phyloP scores from a whole-genome alignment of 2,113 vertebrate species.

The Baryphthengus martii region DNA sequence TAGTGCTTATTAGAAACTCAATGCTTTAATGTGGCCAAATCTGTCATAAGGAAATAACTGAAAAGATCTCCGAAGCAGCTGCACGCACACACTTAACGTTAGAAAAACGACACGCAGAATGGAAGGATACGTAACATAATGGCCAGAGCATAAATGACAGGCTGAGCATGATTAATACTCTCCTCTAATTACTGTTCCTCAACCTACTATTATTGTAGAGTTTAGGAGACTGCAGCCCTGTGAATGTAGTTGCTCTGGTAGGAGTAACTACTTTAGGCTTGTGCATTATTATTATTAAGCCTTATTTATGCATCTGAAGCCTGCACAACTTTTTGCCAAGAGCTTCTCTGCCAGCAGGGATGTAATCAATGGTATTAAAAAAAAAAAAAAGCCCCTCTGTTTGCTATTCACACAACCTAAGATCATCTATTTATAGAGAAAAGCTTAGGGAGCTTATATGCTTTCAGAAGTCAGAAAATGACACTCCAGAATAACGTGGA shows the following conservation, averaged over 20 bases:
- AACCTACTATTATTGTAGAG: slow-evolving; percentile 76
- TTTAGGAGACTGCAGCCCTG: slow-evolving; percentile 63
- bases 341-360: slow-evolving; percentile 57
- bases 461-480: slow-evolving; percentile 54
- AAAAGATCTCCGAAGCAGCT: slow-evolving; percentile 71
- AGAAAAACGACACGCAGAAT: slow-evolving; percentile 76
- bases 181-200: slow-evolving; percentile 73
- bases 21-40: slow-evolving; percentile 76
- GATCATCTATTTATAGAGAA: slow-evolving; percentile 64
- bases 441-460: slow-evolving; percentile 54
- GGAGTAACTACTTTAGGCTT: slow-evolving; percentile 51
- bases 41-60: slow-evolving; percentile 76
- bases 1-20: slow-evolving; percentile 73
- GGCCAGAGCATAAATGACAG: slow-evolving; percentile 71
- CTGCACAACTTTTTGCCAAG: slow-evolving; percentile 73
- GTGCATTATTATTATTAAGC: slow-evolving; percentile 69
- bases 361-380: slow-evolving; percentile 67
- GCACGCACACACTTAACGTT: slow-evolving; percentile 66
- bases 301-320: slow-evolving; percentile 69
- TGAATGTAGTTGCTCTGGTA: slow-evolving; percentile 63
- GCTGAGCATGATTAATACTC: slow-evolving; percentile 74
- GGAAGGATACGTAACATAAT: slow-evolving; percentile 72
- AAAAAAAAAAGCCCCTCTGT: slow-evolving; percentile 45
- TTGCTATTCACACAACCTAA: slow-evolving; percentile 61
- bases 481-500: not conserved